Percentiles rank a stretch among this genome's conserved stretches.
Conservation (phyloP, 2,888 invertebrate genomes). For the Parnassius apollo region DNA sequence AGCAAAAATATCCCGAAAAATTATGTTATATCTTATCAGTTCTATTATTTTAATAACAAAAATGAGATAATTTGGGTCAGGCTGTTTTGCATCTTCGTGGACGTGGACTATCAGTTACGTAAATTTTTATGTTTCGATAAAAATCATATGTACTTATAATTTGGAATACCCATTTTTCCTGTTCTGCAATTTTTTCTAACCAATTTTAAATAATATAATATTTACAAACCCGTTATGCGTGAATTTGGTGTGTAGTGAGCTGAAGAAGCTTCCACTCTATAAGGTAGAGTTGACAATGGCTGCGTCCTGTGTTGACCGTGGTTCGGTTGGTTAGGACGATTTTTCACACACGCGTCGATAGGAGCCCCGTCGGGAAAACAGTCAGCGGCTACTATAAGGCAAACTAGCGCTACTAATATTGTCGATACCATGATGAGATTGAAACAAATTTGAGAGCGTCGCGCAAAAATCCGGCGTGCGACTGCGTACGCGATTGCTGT, state of each 20-base stretch:
- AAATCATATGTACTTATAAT: too few relatives aligned
- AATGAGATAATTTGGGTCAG: too few relatives aligned
- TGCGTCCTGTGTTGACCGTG: slow-evolving; percentile 88
- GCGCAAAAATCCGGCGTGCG: slow-evolving; percentile 45
- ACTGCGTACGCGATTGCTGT: slow-evolving; percentile 57
- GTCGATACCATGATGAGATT: slow-evolving; percentile 49
- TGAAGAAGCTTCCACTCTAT: slow-evolving; percentile 84
- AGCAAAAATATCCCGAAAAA: too few relatives aligned
- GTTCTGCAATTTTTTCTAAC: too few relatives aligned
- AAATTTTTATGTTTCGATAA: too few relatives aligned
- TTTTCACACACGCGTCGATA: slow-evolving; percentile 89
- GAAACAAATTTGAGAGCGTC: slow-evolving; percentile 29
- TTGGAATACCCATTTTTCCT: too few relatives aligned
- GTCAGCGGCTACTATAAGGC: slow-evolving; percentile 50
- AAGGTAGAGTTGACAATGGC: slow-evolving; percentile 83
- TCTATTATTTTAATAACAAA: too few relatives aligned
- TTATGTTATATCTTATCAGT: too few relatives aligned
- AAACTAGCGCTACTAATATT: slow-evolving; percentile 47
- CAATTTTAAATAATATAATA: too few relatives aligned
- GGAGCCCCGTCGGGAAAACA: slow-evolving; percentile 91
- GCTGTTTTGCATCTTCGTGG: too few relatives aligned
- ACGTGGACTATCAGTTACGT: too few relatives aligned
- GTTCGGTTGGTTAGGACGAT: slow-evolving; percentile 87
- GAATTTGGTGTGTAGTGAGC: slow-evolving; percentile 85
- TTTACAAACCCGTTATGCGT: slow-evolving; percentile 83